Evolutionary conservation across 1,140 invertebrate genomes (phyloP).

Genomic region (Cydia strobilella): DNA sequence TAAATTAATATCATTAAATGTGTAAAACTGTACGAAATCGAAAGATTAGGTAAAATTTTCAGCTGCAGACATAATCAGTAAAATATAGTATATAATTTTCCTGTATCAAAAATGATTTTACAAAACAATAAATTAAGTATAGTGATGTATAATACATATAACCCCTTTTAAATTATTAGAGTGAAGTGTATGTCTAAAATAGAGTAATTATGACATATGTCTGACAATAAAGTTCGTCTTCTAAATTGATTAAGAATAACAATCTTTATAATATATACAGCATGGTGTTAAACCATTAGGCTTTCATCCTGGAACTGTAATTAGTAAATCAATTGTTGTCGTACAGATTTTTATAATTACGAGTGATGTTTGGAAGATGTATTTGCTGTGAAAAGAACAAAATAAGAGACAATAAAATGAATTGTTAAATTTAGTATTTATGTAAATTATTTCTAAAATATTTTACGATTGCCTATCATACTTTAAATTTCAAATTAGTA

Average conservation of each 20-base stretch:
- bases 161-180: background rate
- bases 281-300: background rate
- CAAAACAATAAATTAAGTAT: background rate
- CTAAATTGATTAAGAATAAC: background rate
- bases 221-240: constrained; percentile 3
- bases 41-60: background rate
- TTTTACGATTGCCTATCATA: constrained; percentile 13
- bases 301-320: background rate
- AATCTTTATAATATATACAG: background rate
- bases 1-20: background rate
- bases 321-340: constrained; percentile 23
- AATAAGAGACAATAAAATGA: constrained; percentile 14
- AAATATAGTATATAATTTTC: background rate
- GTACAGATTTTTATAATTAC: constrained; percentile 30
- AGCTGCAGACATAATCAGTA: background rate
- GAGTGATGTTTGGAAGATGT: background rate
- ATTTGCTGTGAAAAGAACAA: constrained; percentile 15
- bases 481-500: background rate
- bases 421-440: constrained; percentile 11
- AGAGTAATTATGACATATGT: background rate
- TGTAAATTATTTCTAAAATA: constrained; percentile 27
- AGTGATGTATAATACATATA: background rate
- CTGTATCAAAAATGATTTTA: background rate
- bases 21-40: background rate
- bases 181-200: background rate